phyloP scores from a whole-genome alignment of 1,140 invertebrate species.

The Camponotus pennsylvanicus region DNA sequence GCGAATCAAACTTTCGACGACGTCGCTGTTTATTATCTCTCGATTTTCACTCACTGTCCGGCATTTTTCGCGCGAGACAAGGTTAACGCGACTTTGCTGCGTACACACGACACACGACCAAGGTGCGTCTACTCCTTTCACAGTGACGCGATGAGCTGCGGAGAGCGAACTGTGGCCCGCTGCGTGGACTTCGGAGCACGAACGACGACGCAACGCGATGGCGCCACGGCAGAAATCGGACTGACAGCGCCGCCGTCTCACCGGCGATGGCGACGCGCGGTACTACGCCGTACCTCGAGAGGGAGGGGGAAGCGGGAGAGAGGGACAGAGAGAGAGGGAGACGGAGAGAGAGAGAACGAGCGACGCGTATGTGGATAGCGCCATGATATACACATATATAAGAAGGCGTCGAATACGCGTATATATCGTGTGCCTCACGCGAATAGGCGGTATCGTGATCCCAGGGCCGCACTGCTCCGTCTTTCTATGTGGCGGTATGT shows the following conservation, averaged over 20 bases:
- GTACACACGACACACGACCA: conserved; percentile 16
- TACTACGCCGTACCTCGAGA: conserved; percentile 1
- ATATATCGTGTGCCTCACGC: conserved; percentile 36
- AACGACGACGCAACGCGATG: conserved; percentile 59
- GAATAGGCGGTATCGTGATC: conserved; percentile 58
- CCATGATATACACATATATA: conserved; percentile 11
- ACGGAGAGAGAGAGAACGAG: too few relatives aligned
- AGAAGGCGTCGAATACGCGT: conserved; percentile 33
- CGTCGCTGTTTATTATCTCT: conserved; percentile 14
- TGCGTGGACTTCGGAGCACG: conserved; percentile 16
- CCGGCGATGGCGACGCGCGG: conserved; percentile 30
- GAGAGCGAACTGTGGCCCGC: conserved; percentile 67
- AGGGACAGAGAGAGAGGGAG: background rate
- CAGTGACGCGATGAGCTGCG: conserved; percentile 35
- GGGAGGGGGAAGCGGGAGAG: background rate
- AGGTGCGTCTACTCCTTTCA: background rate
- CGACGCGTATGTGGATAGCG: background rate
- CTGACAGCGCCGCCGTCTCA: conserved; percentile 58
- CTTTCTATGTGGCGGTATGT: background rate
- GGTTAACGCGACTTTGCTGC: background rate
- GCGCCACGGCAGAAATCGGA: conserved; percentile 63
- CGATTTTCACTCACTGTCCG: background rate
- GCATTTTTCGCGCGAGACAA: background rate
- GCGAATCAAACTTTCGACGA: background rate
- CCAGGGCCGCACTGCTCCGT: conserved; percentile 49